Base-by-base conservation (phyloP, 2,797 vertebrate species). In the Halcyon chelicuti region DNA sequence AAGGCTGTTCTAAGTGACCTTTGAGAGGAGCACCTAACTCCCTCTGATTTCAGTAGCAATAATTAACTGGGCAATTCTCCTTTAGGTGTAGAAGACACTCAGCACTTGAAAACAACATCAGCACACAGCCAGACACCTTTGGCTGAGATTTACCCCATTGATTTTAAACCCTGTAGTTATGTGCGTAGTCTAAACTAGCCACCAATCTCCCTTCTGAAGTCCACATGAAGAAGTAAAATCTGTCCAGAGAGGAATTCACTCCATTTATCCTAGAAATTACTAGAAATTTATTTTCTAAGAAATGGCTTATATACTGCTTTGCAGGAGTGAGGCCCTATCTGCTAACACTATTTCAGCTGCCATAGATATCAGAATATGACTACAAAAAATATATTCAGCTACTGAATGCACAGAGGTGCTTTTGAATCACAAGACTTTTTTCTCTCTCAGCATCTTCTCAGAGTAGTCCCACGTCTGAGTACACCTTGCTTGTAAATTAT, bases 191-290 rank as follows among this genome's bases (percentile, higher is more conserved):
- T 83, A 88, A 95, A 81, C 26, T 35, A 92, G 76, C 31, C 76
- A 86, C 90, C 28, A 65, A 65, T 54, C 79, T 90, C 58, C 29
- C 46, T 75, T 92, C 82, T 95, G 86, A 95, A 86, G 76, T 83
- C 54, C 66, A 72, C 21, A 20, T 61, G 67, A 97, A 78, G 58
- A 86, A 46, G 95, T 83, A 95, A 95, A 96, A 96, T 90, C 70
- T 95, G 80, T 73, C 73, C 49, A 62, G 46, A 17, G 39, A 88
- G 73, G 80, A 94, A 96, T 96, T 88, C 55, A 18, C 25, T 84
- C 46, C 46, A 58, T 90, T 90, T 81, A 86, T 88, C 62, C n/a
- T 35, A 83, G 79, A 91, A 21, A 66, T 78, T 86, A 86, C 55
- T 75, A 42, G 49, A 81, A 80, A 93, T 91, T 91, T 90, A 88